Evolutionary conservation across 2,888 invertebrate genomes (phyloP).

Genomic region (Drosophila neonasuta): DNA sequence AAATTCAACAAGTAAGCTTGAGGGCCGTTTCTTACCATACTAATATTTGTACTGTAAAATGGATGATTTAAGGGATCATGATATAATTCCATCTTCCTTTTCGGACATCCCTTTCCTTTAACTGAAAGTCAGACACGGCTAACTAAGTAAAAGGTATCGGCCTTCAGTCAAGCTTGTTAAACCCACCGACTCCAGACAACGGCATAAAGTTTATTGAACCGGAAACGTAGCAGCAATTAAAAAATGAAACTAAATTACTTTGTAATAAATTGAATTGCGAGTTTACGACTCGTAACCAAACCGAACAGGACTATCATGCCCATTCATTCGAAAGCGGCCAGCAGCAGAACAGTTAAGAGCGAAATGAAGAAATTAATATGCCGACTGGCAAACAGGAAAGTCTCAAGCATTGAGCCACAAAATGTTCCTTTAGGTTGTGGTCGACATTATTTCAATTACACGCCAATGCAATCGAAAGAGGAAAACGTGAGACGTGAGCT

Average conservation of each 20-base stretch:
- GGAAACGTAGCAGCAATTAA: conserved; percentile 42
- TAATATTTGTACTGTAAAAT: not conserved
- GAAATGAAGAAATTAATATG: conserved; percentile 64
- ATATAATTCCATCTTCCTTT: not conserved
- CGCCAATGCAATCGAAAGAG: conserved; percentile 38
- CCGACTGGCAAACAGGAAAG: conserved; percentile 30
- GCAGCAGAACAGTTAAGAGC: conserved; percentile 32
- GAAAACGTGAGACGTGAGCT: conserved; percentile 39
- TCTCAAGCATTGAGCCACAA: conserved; percentile 18
- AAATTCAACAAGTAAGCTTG: not conserved
- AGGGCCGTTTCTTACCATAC: not conserved
- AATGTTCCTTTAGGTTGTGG: conserved; percentile 6
- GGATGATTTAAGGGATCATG: not conserved
- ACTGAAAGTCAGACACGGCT: not conserved
- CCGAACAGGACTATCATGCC: conserved; percentile 33
- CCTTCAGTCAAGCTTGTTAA: conserved; percentile 1
- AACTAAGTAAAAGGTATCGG: not conserved
- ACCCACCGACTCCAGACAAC: not conserved
- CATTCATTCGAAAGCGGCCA: conserved; percentile 35
- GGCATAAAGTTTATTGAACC: conserved; percentile 20
- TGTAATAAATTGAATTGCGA: conserved; percentile 51
- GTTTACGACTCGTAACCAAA: conserved; percentile 47
- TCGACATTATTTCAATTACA: conserved; percentile 59
- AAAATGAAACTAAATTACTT: conserved; percentile 34
- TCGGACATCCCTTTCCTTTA: not conserved